Evolutionary conservation across 1,140 invertebrate species (phyloP).

Genomic region (Lepidurus arcticus): DNA sequence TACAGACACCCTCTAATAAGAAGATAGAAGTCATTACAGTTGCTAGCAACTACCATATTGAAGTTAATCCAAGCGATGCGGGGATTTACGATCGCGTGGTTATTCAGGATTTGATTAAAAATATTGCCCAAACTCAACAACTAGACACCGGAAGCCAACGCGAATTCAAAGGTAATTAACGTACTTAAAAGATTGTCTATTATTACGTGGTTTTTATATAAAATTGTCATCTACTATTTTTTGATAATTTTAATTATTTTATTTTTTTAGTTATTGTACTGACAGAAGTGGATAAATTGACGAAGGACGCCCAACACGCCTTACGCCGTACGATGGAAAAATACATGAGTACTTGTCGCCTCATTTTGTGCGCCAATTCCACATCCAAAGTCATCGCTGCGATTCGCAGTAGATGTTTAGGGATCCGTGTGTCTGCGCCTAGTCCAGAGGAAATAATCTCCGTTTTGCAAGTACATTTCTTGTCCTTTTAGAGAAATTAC

Average conservation of each 20-base stretch:
- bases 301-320: conserved; percentile 96
- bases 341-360: conserved; percentile 87
- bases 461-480: conserved; percentile 45
- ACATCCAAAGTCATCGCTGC: conserved; percentile 92
- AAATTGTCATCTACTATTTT: conserved; percentile 27
- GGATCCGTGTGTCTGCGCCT: conserved; percentile 84
- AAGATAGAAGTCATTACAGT: conserved; percentile 94
- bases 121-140: conserved; percentile 91
- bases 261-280: conserved; percentile 74
- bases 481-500: neutral
- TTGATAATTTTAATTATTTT: conserved; percentile 31
- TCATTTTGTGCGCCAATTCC: conserved; percentile 92
- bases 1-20: conserved; percentile 90
- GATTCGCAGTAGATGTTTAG: conserved; percentile 88
- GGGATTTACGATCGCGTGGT: conserved; percentile 94
- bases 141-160: conserved; percentile 76
- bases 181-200: too few species aligned
- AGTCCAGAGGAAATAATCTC: conserved; percentile 65
- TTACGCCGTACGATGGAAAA: conserved; percentile 98
- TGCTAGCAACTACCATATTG: conserved; percentile 93
- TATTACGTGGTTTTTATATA: too few species aligned
- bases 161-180: conserved; percentile 77
- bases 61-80: conserved; percentile 97
- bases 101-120: conserved; percentile 96
- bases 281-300: conserved; percentile 92